A percentile compares a stretch with the other conserved stretches of the same genome.
phyloP scores from a whole-genome alignment of 2,113 vertebrate genomes.

The Oostethus manadensis region DNA sequence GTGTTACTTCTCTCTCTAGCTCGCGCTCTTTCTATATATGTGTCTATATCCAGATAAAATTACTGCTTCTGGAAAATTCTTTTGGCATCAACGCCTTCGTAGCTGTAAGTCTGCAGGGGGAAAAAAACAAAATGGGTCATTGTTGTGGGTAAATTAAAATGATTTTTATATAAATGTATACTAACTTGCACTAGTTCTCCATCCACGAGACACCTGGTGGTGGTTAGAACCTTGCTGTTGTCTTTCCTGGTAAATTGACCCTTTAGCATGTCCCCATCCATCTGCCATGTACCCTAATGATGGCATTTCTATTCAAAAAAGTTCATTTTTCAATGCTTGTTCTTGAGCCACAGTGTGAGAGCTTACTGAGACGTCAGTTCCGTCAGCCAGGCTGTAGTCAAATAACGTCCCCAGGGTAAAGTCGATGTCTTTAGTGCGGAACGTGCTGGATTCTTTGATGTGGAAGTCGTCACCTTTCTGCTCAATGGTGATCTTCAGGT shows the following conservation, averaged over 20 bases:
- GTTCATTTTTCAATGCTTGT: too few relatives aligned
- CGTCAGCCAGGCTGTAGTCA: constrained; percentile 81
- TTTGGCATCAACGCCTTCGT: constrained; percentile 86
- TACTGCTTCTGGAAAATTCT: constrained; percentile 85
- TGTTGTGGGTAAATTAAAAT: not conserved
- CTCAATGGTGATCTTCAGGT: constrained; percentile 80
- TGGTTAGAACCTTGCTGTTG: constrained; percentile 77
- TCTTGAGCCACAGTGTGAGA: too few relatives aligned
- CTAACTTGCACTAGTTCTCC: constrained; percentile 84
- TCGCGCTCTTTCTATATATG: not conserved
- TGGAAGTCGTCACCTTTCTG: constrained; percentile 82
- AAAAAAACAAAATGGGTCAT: not conserved
- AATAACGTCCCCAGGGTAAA: constrained; percentile 81
- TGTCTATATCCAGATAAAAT: constrained; percentile 38
- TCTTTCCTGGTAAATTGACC: constrained; percentile 81
- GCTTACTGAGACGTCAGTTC: constrained; percentile 84
- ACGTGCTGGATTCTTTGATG: constrained; percentile 83
- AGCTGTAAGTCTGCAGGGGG: constrained; percentile 74
- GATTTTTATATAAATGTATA: not conserved
- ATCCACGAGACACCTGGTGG: constrained; percentile 69
- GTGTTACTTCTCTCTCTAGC: not conserved
- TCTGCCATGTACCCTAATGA: constrained; percentile 77
- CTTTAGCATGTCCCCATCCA: constrained; percentile 74
- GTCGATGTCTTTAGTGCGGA: constrained; percentile 77
- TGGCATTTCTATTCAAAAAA: not conserved